Evolutionary conservation across 2,113 vertebrate genomes (phyloP), one percentile per base, ranked within the genome.

Genomic region (Pseudorhombus dupliciocellatus): DNA sequence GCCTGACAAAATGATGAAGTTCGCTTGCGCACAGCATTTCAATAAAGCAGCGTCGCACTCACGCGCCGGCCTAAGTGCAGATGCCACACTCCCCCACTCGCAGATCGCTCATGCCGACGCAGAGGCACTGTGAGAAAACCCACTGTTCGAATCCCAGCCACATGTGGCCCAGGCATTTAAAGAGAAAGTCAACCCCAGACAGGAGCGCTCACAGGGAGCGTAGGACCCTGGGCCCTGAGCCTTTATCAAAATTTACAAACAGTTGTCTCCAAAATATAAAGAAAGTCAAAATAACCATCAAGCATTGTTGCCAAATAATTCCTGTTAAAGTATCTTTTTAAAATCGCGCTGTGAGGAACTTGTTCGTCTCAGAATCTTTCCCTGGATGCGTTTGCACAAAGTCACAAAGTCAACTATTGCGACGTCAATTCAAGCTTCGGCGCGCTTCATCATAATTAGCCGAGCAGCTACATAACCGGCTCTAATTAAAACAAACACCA

Each of bases 401-500:
- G 16, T 18, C 18, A 2, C 40, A 37, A 37, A 71, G 22, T 68
- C 26, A 64, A 66, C 51, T 56, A 44, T 28, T 18, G 66, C 30
- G 10, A 8, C 28, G 7, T 55, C 58, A 77, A 64, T 31, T 61
- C 30, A 52, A 40, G 15, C 58, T 50, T 48, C 12, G 58, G 70
- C 16, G 30, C 40, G 40, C 37, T 77, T 84, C 14, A 70, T 83
- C 71, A 77, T 79, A 70, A 83, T 84, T 71, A 83, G 55, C 22
- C 52, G 64, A 34, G 57, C 53, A 40, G 62, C 18, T 31, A 30
- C 62, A 72, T 61, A 75, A 68, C 51, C 48, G 48, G 2, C 53
- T 74, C 34, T 74, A 73, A 84, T 87, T 31, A 70, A 70, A 84
- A 73, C 26, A 65, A 80, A 77, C n/a, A 64, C 15, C 52, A 63